Percentiles rank a stretch among this genome's conserved stretches.
These are phyloP conservation scores for Sinocyclocheilus anshuiensis DNA, from an alignment of 2,113 vertebrate genomes.

Conservation along the genomic window DNA sequence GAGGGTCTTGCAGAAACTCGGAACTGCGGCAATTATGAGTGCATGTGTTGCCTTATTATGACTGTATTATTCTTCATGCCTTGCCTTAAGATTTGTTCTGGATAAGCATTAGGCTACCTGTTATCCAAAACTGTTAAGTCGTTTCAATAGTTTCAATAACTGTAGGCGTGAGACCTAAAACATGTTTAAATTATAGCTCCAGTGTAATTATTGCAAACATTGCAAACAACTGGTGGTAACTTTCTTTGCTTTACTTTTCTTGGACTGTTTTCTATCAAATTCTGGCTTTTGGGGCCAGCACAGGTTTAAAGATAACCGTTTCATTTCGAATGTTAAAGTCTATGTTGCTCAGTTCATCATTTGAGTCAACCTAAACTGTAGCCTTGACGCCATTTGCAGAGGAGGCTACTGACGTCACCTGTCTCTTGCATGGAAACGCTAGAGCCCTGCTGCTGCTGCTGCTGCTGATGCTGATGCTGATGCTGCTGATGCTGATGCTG, in stretches of 20 bases:
- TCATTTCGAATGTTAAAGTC: constrained; percentile 63
- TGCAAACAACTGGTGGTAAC: background rate
- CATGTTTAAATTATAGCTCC: background rate
- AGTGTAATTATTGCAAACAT: background rate
- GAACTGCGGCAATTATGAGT: background rate
- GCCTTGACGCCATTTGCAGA: constrained; percentile 71
- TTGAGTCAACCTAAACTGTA: constrained; percentile 80
- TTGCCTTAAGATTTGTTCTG: background rate
- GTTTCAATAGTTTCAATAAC: background rate
- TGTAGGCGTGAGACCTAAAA: background rate
- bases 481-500: too few species aligned
- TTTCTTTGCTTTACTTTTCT: too few species aligned
- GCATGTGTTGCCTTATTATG: background rate
- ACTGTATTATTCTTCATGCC: background rate
- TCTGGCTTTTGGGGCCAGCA: too few species aligned
- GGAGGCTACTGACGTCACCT: constrained; percentile 86
- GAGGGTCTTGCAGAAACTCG: too few species aligned
- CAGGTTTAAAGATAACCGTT: background rate
- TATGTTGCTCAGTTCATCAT: constrained; percentile 80
- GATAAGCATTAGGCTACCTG: too few species aligned
- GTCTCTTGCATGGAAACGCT: constrained; percentile 80
- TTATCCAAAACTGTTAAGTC: background rate
- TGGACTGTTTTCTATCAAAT: too few species aligned
- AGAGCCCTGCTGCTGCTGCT: constrained; percentile 65
- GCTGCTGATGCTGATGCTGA: too few species aligned